Evolutionary conservation across 2,888 invertebrate genomes (phyloP).

Genomic region (Drosophila pegasa): DNA sequence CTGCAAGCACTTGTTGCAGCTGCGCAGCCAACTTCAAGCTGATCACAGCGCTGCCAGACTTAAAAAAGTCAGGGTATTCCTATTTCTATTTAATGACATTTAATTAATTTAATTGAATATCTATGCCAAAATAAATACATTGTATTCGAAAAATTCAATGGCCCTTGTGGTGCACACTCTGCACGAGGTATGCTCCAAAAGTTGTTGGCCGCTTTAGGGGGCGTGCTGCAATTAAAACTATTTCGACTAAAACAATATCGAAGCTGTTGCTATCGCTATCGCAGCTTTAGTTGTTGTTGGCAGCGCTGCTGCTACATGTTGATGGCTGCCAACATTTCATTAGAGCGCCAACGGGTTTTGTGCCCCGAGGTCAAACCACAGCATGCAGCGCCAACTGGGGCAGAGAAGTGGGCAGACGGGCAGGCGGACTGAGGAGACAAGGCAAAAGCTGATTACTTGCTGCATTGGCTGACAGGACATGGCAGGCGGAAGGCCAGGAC

Average conservation of each 20-base stretch:
- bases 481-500: conserved; percentile 15
- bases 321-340: conserved; percentile 73
- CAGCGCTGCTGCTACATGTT: conserved; percentile 33
- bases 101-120: neutral
- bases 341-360: conserved; percentile 61
- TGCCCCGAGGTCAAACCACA: conserved; percentile 69
- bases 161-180: neutral
- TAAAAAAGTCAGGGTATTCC: neutral
- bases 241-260: conserved; percentile 77
- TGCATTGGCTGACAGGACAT: conserved; percentile 68
- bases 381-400: conserved; percentile 30
- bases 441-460: conserved; percentile 78
- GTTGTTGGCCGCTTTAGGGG: conserved; percentile 31
- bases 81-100: neutral
- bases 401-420: neutral
- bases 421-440: conserved; percentile 35
- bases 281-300: conserved; percentile 29
- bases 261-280: conserved; percentile 55
- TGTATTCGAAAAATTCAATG: neutral
- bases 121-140: neutral
- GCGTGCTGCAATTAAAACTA: conserved; percentile 72
- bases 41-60: neutral
- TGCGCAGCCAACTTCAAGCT: neutral
- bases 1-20: neutral
- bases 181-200: conserved; percentile 19